Evolutionary conservation across 2,888 invertebrate genomes (phyloP).

Genomic region (Drosophila emarginata): DNA sequence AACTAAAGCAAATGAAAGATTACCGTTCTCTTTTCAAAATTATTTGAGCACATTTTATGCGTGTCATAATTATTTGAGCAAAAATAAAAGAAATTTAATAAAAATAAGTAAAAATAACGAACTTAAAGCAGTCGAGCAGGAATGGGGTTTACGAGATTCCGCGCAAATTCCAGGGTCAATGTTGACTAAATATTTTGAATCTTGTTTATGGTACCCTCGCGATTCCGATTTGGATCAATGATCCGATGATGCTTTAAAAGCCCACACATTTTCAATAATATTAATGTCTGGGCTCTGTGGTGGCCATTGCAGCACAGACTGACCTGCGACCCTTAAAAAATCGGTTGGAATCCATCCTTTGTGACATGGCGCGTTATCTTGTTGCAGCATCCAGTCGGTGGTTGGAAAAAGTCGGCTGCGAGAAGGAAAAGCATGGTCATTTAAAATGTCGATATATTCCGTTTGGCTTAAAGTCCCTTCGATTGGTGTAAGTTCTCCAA

Average conservation of each 20-base stretch:
- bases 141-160: too few relatives aligned
- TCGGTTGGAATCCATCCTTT: constrained; percentile 3
- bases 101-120: too few relatives aligned
- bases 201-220: too few relatives aligned
- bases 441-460: neutral
- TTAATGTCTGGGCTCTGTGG: constrained; percentile 4
- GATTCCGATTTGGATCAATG: too few relatives aligned
- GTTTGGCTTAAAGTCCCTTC: too few relatives aligned
- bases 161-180: neutral
- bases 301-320: neutral
- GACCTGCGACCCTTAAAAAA: constrained; percentile 1
- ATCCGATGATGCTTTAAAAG: too few relatives aligned
- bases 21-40: too few relatives aligned
- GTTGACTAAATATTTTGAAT: neutral
- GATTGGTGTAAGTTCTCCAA: neutral
- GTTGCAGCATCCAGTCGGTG: neutral
- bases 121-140: too few relatives aligned
- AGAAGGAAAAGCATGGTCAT: constrained; percentile 11
- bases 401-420: neutral
- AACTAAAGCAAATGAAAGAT: too few relatives aligned
- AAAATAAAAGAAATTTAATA: too few relatives aligned
- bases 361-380: constrained; percentile 8
- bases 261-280: neutral
- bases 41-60: too few relatives aligned
- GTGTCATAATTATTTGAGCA: too few relatives aligned